A percentile compares a stretch with the other conserved stretches of the same genome.
These are phyloP conservation scores for Psophia crepitans DNA, from an alignment of 2,113 vertebrate species.

Conservation along the genomic window DNA sequence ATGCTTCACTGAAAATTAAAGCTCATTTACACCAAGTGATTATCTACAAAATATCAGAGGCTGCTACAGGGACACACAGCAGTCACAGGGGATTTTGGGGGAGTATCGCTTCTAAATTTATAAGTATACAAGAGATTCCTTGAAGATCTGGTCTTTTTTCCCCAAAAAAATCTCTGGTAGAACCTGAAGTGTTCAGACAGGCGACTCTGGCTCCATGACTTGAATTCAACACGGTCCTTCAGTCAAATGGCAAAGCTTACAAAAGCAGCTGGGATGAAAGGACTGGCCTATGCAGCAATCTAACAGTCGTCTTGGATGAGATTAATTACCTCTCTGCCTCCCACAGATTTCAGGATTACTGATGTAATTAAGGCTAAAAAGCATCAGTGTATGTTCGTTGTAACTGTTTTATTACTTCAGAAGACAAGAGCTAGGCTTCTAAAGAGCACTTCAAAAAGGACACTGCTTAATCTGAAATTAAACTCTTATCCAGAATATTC, in stretches of 20 bases:
- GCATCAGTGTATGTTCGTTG: background rate
- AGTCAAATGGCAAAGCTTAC: background rate
- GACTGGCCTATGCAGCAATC: background rate
- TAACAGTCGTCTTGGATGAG: background rate
- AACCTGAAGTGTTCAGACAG: background rate
- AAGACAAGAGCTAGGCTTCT: constrained; percentile 14
- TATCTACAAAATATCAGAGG: background rate
- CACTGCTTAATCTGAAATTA: background rate
- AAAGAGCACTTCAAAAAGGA: background rate
- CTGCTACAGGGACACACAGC: background rate
- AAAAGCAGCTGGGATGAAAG: background rate
- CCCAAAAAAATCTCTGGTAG: background rate
- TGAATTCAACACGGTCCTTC: background rate
- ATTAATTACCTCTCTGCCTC: constrained; percentile 2
- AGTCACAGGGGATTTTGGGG: background rate
- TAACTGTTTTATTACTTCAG: background rate
- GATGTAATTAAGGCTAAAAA: constrained; percentile 40
- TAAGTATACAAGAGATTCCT: background rate
- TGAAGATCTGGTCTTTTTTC: background rate
- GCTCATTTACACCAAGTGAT: background rate
- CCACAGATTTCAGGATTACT: background rate
- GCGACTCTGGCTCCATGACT: background rate
- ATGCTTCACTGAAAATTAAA: background rate
- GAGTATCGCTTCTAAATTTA: background rate
- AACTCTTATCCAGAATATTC: background rate